Evolutionary conservation across 1,140 invertebrate species (phyloP), one percentile per base, ranked within the genome.

Genomic region (Lutraria rhynchaena): DNA sequence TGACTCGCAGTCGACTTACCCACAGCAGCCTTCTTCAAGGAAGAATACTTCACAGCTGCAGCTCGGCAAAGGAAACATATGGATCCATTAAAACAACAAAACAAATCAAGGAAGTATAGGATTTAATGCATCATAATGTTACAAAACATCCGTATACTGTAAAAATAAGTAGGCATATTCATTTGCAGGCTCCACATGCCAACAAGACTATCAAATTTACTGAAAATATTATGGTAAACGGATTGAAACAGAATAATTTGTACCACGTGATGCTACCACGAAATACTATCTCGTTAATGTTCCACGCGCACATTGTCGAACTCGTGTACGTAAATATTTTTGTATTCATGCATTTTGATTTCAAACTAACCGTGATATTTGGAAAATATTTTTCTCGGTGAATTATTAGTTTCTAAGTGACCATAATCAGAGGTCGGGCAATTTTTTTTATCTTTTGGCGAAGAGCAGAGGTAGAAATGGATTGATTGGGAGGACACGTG

Each of bases 331-430:
- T 44, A 75, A 75, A 75, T 75, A 61, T 61, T 61, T 61, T 75
- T 60, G 35, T 60, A 75, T 41, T 71, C 73, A 61, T 51, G 73
- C 73, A 61, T 55, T 41, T 75, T 75, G 73, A 75, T 75, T 75
- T 31, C 73, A 41, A 80, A 80, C 55, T 69, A 80, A 80, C 63
- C 76, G 65, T 80, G 63, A 67, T 44, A 80, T 80, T 80, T 80
- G 15, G 76, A 67, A 70, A 63, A 80, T 49, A 55, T 29, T 37
- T 53, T 51, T 53, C 35, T 35, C 22, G n/a, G 53, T 67, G 75
- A 77, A 65, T 51, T 77, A 77, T 67, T 35, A 27, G 37, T 49
- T 44, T 29, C n/a, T 49, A 49, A 75, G 55, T 63, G 55, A 51
- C 55, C 57, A 13, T 11, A 22, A 63, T 33, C 27, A 15, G 5